Base-by-base conservation (phyloP, 2,797 vertebrate genomes). In the Karalla daura region DNA sequence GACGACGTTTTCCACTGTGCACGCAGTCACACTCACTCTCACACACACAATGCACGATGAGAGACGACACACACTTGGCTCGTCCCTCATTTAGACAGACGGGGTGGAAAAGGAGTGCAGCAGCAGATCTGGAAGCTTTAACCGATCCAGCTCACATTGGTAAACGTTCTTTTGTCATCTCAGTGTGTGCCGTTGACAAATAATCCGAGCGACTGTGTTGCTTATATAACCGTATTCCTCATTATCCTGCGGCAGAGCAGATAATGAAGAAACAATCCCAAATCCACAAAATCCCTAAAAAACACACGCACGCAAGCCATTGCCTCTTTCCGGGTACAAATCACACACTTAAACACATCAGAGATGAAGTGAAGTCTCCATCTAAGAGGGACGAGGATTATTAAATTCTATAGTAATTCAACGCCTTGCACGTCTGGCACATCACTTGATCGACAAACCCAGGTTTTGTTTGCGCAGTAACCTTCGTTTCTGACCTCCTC, bases 401-500 rank as follows among this genome's bases (percentile, higher is more conserved):
- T 23, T 0, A 18, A 13, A 46, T 11, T 25, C 21, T 21, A 23
- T 21, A 6, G 28, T 24, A 5, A 23, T 14, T 47, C 28, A 36
- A 62, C 59, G 21, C 44, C 39, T 30, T 10, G 13, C 41, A 44
- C 9, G 15, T 4, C 51, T 47, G 25, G 36, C 13, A 8, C n/a
- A 75, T 78, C 63, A n/a, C 50, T 74, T 79, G 49, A 39, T 70
- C 58, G 78, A 83, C 55, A 15, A 20, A 6, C 9, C 3, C 2
- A 0, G 1, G 24, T 7, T n/a, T 62, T 43, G 13, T 77, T 63
- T 58, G 66, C 47, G 51, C 15, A 40, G 5, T 72, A 72, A 76
- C 36, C 71, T 74, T 78, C 2, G 8, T 39, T 64, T 61, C 70
- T 79, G 74, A 85, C 80, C 76, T 69, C 47, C 0, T 5, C n/a